Conservation (phyloP, 2,888 invertebrate genomes). For the Nysson spinosus region DNA sequence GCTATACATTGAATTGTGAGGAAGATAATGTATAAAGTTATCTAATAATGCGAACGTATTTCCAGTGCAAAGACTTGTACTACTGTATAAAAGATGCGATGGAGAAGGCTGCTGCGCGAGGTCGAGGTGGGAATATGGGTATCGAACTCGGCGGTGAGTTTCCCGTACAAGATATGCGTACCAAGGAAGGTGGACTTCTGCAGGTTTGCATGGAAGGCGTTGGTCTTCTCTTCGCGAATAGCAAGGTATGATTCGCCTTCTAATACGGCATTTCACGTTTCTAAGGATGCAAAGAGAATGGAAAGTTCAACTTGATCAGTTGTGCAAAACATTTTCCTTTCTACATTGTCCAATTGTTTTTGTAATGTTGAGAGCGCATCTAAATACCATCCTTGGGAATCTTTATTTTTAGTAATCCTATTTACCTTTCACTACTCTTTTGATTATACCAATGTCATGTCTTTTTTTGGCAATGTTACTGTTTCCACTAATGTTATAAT, state of each 20-base stretch:
- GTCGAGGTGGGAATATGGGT: conserved; percentile 87
- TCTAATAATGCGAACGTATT: no score
- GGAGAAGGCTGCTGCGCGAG: conserved; percentile 88
- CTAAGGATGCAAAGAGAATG: conserved; percentile 43
- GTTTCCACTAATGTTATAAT: conserved; percentile 61
- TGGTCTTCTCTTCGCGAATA: conserved; percentile 98
- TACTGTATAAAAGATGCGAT: conserved; percentile 99
- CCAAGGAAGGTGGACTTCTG: conserved; percentile 97
- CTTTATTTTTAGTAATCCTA: conserved; percentile 2
- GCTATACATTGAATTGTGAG: no score
- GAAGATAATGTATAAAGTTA: no score
- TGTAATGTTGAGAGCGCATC: conserved; percentile 48
- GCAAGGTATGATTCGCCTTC: conserved; percentile 88
- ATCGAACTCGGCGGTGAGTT: conserved; percentile 96
- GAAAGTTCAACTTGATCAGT: conserved; percentile 29
- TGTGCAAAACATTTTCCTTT: conserved; percentile 33
- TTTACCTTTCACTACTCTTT: neutral
- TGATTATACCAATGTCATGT: conserved; percentile 20
- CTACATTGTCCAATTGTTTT: conserved; percentile 42
- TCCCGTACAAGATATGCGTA: conserved; percentile 97
- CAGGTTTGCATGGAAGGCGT: conserved; percentile 99
- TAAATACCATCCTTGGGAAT: conserved; percentile 3
- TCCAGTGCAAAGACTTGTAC: conserved; percentile 97
- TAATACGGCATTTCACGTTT: conserved; percentile 24
- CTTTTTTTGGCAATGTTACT: conserved; percentile 34